phyloP scores from a whole-genome alignment of 1,140 invertebrate genomes.

The Drosophila teissieri region DNA sequence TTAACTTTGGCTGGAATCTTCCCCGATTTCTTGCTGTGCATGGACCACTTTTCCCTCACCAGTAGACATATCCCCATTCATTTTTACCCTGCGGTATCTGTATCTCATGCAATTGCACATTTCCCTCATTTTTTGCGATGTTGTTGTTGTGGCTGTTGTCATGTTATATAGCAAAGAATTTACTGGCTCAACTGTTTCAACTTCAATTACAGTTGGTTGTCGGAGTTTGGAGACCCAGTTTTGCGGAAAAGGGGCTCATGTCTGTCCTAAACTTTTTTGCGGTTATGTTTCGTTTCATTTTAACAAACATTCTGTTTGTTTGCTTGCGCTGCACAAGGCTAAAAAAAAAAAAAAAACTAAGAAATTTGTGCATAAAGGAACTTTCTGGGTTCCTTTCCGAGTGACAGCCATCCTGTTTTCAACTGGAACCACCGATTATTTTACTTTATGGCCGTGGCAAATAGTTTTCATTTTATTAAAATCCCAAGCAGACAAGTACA shows the following conservation, averaged over 20 bases:
- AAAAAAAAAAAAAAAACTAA: constrained; percentile 4
- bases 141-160: constrained; percentile 35
- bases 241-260: constrained; percentile 8
- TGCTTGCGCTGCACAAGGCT: not conserved
- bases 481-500: too few relatives aligned
- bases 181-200: constrained; percentile 62
- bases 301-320: constrained; percentile 55
- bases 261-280: constrained; percentile 5
- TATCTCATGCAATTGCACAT: constrained; percentile 16
- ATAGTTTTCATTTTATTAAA: constrained; percentile 3
- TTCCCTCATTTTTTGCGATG: constrained; percentile 15
- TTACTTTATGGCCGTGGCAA: not conserved
- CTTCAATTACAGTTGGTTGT: constrained; percentile 56
- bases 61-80: not conserved
- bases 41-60: not conserved
- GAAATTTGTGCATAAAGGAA: not conserved
- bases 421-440: too few relatives aligned
- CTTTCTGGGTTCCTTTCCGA: not conserved
- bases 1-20: not conserved
- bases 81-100: not conserved
- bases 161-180: constrained; percentile 53
- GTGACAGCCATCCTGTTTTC: too few relatives aligned
- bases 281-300: constrained; percentile 52
- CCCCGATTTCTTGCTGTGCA: not conserved
- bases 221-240: constrained; percentile 13